Evolutionary conservation across 1,140 invertebrate genomes (phyloP), one percentile per base, ranked within the genome.

Genomic region (Venturia canescens): DNA sequence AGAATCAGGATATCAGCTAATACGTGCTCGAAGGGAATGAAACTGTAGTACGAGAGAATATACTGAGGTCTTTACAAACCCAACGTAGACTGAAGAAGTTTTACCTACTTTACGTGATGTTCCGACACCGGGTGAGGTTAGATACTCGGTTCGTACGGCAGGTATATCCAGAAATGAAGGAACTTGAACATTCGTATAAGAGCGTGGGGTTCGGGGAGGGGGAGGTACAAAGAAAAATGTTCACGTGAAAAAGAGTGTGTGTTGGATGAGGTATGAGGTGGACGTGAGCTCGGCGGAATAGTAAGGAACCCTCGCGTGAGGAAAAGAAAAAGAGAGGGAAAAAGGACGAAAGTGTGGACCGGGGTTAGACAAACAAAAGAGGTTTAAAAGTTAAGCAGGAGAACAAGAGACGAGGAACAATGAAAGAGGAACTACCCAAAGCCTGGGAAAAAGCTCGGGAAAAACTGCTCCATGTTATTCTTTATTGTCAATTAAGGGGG

Each of bases 151-250:
- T 15, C n/a, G 16, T 69, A 69, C 9, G 18, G n/a, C 29, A 31
- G 27, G 66, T 69, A 31, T 21, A 69, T 63, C 66, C 66, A 31
- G 27, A 69, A 69, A 69, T 31, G 66, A 15, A 31, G 29, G 27
- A 66, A 77, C 23, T 77, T 44, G 53, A 34, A 44, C 57, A 77
- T n/a, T 77, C 18, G 75, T 66, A n/a, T 77, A n/a, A 77, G 66
- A 66, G 38, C 60, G 26, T 0, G 18, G 26, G 21, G 72, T 23
- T 26, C 23, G 5, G 23, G 11, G 27, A 15, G 23, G 23, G 5
- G 29, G 27, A 27, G 15, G 9, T 18, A 76, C 13, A 15, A 16
- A 63, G 57, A 44, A 44, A 26, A 77, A 77, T 66, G 53, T 13
- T 77, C 16, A 71, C 57, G 50, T 69, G 60, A 11, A 13, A 50